phyloP scores from a whole-genome alignment of 1,140 invertebrate genomes.

The Euwallacea similis region DNA sequence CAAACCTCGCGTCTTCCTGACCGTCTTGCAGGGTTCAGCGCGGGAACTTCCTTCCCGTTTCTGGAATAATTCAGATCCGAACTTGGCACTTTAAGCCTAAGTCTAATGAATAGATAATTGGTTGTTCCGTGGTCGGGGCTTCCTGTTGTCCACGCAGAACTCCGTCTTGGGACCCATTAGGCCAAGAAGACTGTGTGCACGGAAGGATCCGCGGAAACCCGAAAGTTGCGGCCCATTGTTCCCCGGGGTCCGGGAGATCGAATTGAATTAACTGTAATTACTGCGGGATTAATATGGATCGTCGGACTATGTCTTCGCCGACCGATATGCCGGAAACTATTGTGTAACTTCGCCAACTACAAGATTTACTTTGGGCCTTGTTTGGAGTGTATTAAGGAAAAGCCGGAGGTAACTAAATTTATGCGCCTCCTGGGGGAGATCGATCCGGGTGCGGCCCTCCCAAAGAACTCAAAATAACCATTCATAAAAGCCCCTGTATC shows the following conservation, averaged over 20 bases:
- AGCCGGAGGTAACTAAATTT: conserved; percentile 20
- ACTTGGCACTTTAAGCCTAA: conserved; percentile 33
- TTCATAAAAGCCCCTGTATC: neutral
- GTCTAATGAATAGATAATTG: conserved; percentile 38
- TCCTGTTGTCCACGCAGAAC: conserved; percentile 37
- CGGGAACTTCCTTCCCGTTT: conserved; percentile 42
- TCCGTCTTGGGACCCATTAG: conserved; percentile 39
- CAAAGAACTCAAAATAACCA: neutral
- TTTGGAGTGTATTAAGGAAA: conserved; percentile 31
- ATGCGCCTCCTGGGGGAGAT: conserved; percentile 18
- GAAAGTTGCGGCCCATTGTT: conserved; percentile 34
- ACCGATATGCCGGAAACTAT: conserved; percentile 33
- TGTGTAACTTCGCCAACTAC: conserved; percentile 34
- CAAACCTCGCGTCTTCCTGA: conserved; percentile 19
- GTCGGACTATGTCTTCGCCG: conserved; percentile 33
- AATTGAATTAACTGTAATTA: conserved; percentile 40
- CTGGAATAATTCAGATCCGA: conserved; percentile 33
- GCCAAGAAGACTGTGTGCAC: conserved; percentile 17
- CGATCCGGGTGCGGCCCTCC: neutral
- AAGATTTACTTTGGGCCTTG: conserved; percentile 32
- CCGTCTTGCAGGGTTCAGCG: conserved; percentile 49
- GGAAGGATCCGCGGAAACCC: conserved; percentile 25
- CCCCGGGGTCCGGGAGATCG: conserved; percentile 27
- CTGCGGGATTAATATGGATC: conserved; percentile 36
- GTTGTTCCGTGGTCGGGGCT: conserved; percentile 31